Evolutionary conservation across 2,888 invertebrate species (phyloP).

Genomic region (Leucophenga maculata): DNA sequence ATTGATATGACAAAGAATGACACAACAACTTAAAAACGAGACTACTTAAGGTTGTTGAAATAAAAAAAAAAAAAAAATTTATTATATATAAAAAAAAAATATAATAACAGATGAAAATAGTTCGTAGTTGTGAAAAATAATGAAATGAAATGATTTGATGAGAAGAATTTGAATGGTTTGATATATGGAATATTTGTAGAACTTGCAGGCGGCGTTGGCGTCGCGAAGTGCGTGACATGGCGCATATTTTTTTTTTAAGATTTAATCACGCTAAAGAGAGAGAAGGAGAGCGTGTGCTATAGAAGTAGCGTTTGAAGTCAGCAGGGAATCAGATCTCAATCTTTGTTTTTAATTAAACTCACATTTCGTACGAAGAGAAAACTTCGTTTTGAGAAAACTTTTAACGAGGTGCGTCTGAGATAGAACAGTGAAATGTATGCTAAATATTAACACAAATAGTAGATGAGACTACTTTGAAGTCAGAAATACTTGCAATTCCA

Average conservation of each 20-base stretch:
- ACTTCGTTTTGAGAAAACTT: too few species aligned
- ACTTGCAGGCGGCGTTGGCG: neutral
- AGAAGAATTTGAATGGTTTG: neutral
- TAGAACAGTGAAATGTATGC: too few species aligned
- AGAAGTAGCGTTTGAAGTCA: slow-evolving; percentile 11
- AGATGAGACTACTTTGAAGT: too few species aligned
- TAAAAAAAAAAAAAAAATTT: too few species aligned
- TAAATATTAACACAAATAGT: too few species aligned
- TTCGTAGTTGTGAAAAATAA: slow-evolving; percentile 1
- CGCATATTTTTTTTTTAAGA: slow-evolving; percentile 24
- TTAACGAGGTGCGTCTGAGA: too few species aligned
- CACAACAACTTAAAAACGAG: slow-evolving; percentile 19
- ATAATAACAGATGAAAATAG: neutral
- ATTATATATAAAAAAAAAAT: too few species aligned
- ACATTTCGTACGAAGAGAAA: too few species aligned
- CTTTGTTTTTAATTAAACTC: slow-evolving; percentile 44
- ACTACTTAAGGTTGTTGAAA: neutral
- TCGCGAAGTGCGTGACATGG: slow-evolving; percentile 21
- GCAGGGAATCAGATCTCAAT: slow-evolving; percentile 25
- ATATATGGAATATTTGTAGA: neutral
- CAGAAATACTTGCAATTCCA: too few species aligned
- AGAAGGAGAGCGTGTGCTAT: neutral
- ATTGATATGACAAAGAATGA: slow-evolving; percentile 24
- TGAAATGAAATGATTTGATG: neutral
- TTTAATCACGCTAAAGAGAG: neutral